Conservation (phyloP, 2,797 vertebrate species). For the Smutsia gigantea region DNA sequence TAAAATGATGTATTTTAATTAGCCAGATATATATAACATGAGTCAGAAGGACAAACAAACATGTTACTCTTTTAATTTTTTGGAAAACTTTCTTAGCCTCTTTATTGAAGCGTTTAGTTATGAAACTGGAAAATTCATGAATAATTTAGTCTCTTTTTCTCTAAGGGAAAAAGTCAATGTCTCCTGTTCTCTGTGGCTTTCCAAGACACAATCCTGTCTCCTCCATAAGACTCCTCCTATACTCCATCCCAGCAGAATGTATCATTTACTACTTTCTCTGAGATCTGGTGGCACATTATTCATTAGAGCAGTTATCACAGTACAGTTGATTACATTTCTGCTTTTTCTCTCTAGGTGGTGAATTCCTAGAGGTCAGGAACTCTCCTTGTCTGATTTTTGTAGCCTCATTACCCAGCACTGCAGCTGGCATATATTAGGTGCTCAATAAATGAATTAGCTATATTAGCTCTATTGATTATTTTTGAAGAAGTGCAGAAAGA, state of each 20-base stretch:
- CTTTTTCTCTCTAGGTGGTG: neutral
- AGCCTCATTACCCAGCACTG: neutral
- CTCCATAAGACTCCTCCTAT: neutral
- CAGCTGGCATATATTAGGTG: neutral
- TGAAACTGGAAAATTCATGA: conserved; percentile 17
- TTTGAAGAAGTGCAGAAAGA: neutral
- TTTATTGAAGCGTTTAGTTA: conserved; percentile 15
- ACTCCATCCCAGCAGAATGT: neutral
- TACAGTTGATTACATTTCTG: neutral
- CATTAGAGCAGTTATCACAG: neutral
- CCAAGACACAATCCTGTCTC: neutral
- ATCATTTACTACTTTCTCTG: conserved; percentile 18
- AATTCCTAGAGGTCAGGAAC: conserved; percentile 15
- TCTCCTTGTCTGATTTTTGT: neutral
- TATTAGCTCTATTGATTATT: neutral
- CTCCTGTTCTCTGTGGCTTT: conserved; percentile 24
- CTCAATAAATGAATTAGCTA: conserved; percentile 31
- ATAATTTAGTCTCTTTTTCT: conserved; percentile 32
- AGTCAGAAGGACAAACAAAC: neutral
- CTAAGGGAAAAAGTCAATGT: conserved; percentile 35
- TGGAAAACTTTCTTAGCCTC: neutral
- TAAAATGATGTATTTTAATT: conserved; percentile 1
- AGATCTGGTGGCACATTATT: neutral
- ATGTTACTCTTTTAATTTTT: neutral
- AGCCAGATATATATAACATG: neutral